Percentiles rank a stretch among this genome's conserved stretches.
Evolutionary conservation across 2,888 invertebrate species (phyloP).

Genomic region (Hydrotaea diabolus): DNA sequence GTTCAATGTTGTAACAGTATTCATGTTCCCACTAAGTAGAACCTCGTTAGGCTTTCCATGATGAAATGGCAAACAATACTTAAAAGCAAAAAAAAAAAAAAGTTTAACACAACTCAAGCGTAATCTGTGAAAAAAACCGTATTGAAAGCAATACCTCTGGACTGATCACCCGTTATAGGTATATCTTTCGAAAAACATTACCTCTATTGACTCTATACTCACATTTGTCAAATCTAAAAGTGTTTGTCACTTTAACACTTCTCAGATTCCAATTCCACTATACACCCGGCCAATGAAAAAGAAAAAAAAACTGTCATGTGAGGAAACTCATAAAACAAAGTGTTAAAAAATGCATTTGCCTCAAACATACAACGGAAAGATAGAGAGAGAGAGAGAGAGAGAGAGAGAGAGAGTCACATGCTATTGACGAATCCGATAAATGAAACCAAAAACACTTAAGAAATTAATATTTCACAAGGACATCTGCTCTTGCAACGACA

Average conservation of each 20-base stretch:
- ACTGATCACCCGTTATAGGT: too few relatives aligned
- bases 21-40: too few relatives aligned
- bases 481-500: constrained; percentile 56
- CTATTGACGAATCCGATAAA: constrained; percentile 19
- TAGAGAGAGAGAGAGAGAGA: constrained; percentile 5
- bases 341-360: constrained; percentile 23
- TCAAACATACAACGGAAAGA: background rate
- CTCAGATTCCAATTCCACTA: background rate
- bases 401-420: constrained; percentile 11
- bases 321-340: constrained; percentile 19
- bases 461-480: constrained; percentile 65
- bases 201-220: too few relatives aligned
- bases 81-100: too few relatives aligned
- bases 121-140: too few relatives aligned
- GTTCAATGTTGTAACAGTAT: too few relatives aligned
- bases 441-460: constrained; percentile 64
- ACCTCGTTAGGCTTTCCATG: too few relatives aligned
- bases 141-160: too few relatives aligned
- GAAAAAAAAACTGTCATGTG: constrained; percentile 14
- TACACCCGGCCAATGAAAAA: background rate
- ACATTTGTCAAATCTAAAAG: too few relatives aligned
- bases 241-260: background rate
- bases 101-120: too few relatives aligned
- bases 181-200: too few relatives aligned
- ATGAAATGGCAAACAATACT: too few relatives aligned